Conservation (phyloP, 2,113 vertebrate species). For the cattle (Bos taurus) region ARS-UCD2.0 NC_037338.1:97200001-97200500, state of each 20-base stretch:
- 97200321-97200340: not conserved
- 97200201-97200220: not conserved
- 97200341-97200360: not conserved
- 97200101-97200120: not conserved
- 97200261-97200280: not conserved
- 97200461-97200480: not conserved
- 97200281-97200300: not conserved
- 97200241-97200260: not conserved
- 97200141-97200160: not conserved
- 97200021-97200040: not conserved
- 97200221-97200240: not conserved
- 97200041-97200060: not conserved
- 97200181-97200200: not conserved
- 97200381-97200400: not conserved
- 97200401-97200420: not conserved
- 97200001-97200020: not conserved
- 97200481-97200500: fast-evolving
- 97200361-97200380: not conserved
- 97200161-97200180: not conserved
- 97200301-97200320: not conserved
- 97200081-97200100: not conserved
- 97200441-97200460: not conserved
- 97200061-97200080: not conserved
- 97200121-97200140: not conserved
- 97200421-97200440: no score